Evolutionary conservation across 2,797 vertebrate species (phyloP), one percentile per base, ranked within the genome.

Genomic region (Poeciliopsis paucimaculata): DNA sequence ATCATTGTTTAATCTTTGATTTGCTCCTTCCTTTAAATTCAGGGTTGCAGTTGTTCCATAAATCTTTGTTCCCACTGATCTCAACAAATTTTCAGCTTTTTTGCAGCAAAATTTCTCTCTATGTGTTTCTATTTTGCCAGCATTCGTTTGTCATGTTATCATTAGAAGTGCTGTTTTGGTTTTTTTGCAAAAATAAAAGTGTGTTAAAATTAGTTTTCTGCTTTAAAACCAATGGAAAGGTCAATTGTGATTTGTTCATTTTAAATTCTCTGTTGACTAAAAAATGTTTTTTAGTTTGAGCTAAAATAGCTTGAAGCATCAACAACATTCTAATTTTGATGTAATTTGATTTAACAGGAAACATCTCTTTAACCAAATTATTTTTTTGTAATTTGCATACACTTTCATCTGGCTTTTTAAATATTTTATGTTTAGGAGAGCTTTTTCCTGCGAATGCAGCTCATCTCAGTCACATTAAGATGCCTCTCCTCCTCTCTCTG

Each of bases 391-490:
- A 11, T 68, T 39, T 39, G n/a, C 18, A 39, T 26, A 41, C 64
- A 68, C 34, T 68, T 39, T 68, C 64, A 20, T 82, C 77, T 68
- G 64, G 1, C 16, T 39, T 68, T 68, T 68, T 11, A 20, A 36
- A 10, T 43, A 26, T 70, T 73, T 53, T 46, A 43, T 20, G 64
- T 83, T 76, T 60, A 71, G 81, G 71, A 46, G 82, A 79, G 76
- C 78, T 49, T 84, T 70, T 72, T 45, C 26, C n/a, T 76, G 72
- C 46, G 46, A 77, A n/a, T 5, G 23, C 46, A 12, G 36, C 80
- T 78, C 76, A 82, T 82, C 84, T 84, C 73, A 78, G 79, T 84
- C 77, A 75, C 77, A 82, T 26, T 53, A 77, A 82, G 78, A 85
- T 79, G 77, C 80, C 76, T 79, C 73, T 82, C 76, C 57, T 47